Evolutionary conservation across 1,140 invertebrate species (phyloP).

Genomic region (Hesperophylax magnus): DNA sequence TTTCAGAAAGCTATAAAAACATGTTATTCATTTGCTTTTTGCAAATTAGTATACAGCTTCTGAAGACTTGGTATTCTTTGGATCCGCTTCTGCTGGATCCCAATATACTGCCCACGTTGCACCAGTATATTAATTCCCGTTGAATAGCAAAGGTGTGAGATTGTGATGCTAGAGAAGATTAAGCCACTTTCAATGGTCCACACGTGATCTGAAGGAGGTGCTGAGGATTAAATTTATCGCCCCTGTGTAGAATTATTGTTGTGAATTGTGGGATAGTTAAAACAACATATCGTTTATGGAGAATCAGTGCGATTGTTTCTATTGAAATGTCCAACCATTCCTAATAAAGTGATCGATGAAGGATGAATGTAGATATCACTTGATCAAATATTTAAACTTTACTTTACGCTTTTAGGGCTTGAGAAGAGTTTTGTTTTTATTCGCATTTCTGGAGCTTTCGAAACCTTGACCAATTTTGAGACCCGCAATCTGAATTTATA

Average conservation of each 20-base stretch:
- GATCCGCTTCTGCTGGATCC: background rate
- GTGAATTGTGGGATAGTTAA: constrained; percentile 38
- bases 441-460: background rate
- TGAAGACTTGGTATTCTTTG: too few relatives aligned
- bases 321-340: background rate
- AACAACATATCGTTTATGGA: background rate
- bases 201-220: constrained; percentile 38
- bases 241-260: constrained; percentile 5
- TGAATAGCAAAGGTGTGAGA: constrained; percentile 45
- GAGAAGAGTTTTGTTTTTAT: background rate
- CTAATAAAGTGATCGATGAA: background rate
- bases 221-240: constrained; percentile 34
- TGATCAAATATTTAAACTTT: background rate
- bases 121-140: constrained; percentile 43
- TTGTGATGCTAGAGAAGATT: constrained; percentile 26
- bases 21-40: too few relatives aligned
- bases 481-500: too few relatives aligned
- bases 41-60: too few relatives aligned
- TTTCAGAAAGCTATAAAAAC: too few relatives aligned
- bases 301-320: background rate
- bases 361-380: background rate
- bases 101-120: constrained; percentile 38
- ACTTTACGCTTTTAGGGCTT: background rate
- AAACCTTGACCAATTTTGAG: too few relatives aligned
- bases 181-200: constrained; percentile 41